A percentile compares a stretch with the other conserved stretches of the same genome.
Evolutionary conservation across 2,888 invertebrate species (phyloP).

Genomic region (Idaea dimidiata): DNA sequence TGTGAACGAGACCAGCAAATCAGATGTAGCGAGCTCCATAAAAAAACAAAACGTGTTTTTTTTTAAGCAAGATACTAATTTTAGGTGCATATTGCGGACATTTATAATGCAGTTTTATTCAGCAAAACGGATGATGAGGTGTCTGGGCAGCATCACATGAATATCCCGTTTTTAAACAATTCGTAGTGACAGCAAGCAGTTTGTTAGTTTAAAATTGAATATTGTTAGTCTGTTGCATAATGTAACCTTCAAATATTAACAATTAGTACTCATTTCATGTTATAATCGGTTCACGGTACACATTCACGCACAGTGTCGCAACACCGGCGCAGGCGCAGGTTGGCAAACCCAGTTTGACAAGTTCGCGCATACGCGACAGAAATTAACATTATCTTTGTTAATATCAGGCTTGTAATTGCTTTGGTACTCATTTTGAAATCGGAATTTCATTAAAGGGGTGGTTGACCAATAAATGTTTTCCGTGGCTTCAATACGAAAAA

Average conservation of each 20-base stretch:
- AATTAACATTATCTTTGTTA: slow-evolving; percentile 28
- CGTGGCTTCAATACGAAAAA: background rate
- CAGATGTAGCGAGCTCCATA: too few species aligned
- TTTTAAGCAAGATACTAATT: too few species aligned
- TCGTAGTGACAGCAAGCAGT: too few species aligned
- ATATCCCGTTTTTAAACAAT: too few species aligned
- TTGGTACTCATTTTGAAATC: background rate
- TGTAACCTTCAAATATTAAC: background rate
- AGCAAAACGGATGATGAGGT: too few species aligned
- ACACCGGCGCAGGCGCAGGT: slow-evolving; percentile 37
- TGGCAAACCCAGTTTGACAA: slow-evolving; percentile 48
- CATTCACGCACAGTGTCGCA: slow-evolving; percentile 23
- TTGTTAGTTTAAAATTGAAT: too few species aligned
- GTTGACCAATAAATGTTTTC: slow-evolving; percentile 5
- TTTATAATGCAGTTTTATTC: too few species aligned
- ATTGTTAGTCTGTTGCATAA: too few species aligned
- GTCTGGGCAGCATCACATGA: too few species aligned
- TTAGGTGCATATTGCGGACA: too few species aligned
- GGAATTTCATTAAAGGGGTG: slow-evolving; percentile 5
- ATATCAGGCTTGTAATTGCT: slow-evolving; percentile 9
- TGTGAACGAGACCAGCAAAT: too few species aligned
- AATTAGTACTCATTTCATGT: background rate
- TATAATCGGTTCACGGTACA: slow-evolving; percentile 5
- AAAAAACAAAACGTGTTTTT: too few species aligned
- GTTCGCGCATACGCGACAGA: slow-evolving; percentile 34